phyloP scores from a whole-genome alignment of 2,113 vertebrate genomes.

The Clarias macrocephalus region DNA sequence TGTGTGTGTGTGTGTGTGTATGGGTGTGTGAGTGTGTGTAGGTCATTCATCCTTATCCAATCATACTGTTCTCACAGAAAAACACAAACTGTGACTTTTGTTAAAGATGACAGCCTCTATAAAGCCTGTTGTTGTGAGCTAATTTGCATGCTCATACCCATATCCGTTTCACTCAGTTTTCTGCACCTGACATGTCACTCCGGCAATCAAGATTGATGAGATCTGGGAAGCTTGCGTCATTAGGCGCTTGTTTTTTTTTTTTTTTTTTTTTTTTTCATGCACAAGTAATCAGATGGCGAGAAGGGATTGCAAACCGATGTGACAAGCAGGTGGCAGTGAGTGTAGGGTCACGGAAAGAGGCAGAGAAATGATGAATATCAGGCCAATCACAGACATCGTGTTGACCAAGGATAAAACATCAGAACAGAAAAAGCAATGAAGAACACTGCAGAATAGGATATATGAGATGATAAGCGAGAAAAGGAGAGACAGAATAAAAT shows the following conservation, averaged over 20 bases:
- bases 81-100: not conserved
- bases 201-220: slow-evolving; percentile 66
- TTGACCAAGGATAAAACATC: not conserved
- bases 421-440: not conserved
- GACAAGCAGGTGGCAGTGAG: slow-evolving; percentile 63
- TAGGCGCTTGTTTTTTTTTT: slow-evolving; percentile 43
- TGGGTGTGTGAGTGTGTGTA: slow-evolving; percentile 42
- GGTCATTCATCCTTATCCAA: slow-evolving; percentile 52
- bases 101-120: not conserved
- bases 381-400: not conserved
- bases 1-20: slow-evolving; percentile 36
- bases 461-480: not conserved
- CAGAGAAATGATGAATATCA: slow-evolving; percentile 10
- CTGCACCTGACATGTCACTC: slow-evolving; percentile 13
- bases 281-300: slow-evolving; percentile 51
- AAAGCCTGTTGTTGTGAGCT: not conserved
- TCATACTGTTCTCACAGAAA: slow-evolving; percentile 25
- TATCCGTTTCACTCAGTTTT: slow-evolving; percentile 17
- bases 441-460: not conserved
- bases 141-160: slow-evolving; percentile 29
- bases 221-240: slow-evolving; percentile 22
- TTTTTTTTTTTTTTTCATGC: slow-evolving; percentile 46
- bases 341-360: slow-evolving; percentile 3
- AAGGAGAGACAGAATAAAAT: not conserved
- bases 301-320: slow-evolving; percentile 58